These are phyloP conservation scores for Leptopilina clavipes DNA, from an alignment of 1,140 invertebrate species.

Conservation along the genomic window DNA sequence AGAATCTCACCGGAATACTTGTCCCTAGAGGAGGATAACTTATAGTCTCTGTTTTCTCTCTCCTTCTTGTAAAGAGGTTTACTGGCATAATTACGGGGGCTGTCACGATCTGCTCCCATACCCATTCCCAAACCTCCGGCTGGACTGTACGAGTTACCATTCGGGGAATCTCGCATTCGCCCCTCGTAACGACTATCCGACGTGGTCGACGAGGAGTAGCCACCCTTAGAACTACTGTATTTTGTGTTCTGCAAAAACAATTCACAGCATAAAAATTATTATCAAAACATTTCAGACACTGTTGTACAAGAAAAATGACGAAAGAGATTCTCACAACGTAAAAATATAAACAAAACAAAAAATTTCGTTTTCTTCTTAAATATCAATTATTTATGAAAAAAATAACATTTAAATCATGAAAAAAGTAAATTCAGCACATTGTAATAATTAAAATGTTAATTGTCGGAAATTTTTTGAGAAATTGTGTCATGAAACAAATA, in stretches of 20 bases:
- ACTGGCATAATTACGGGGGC: constrained; percentile 80
- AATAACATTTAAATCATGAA: too few species aligned
- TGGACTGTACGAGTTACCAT: constrained; percentile 84
- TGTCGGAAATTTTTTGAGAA: too few species aligned
- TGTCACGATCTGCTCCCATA: constrained; percentile 79
- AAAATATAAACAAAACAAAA: too few species aligned
- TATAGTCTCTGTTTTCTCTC: constrained; percentile 93
- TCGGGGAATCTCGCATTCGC: constrained; percentile 82
- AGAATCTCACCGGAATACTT: constrained; percentile 83
- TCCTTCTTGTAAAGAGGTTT: constrained; percentile 92
- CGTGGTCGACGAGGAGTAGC: constrained; percentile 76
- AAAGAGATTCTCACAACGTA: too few species aligned
- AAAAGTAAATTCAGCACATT: too few species aligned
- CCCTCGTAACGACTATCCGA: constrained; percentile 77
- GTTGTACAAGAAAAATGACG: too few species aligned
- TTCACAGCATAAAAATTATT: not conserved
- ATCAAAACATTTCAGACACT: not conserved
- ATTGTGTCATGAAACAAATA: too few species aligned
- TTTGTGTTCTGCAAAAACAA: constrained; percentile 80
- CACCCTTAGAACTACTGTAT: constrained; percentile 83
- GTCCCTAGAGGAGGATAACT: constrained; percentile 84
- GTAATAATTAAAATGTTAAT: too few species aligned
- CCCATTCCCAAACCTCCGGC: constrained; percentile 76
- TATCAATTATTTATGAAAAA: too few species aligned
- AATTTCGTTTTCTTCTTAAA: too few species aligned